A percentile compares a stretch with the other conserved stretches of the same genome.
Conservation (phyloP, 2,797 vertebrate species). For the Pteronotus mesoamericanus region DNA sequence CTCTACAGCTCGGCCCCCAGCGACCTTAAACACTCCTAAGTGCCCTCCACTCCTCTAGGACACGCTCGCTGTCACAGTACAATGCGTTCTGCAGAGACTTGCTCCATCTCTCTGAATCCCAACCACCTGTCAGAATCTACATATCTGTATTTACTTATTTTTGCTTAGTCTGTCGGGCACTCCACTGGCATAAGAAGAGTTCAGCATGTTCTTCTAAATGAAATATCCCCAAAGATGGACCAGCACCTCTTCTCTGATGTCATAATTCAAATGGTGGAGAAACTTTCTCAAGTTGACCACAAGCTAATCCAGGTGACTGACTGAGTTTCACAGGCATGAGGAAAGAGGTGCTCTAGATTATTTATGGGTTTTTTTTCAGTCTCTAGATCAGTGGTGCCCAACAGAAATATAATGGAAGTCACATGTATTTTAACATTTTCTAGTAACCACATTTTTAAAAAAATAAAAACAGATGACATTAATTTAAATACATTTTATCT, state of each 20-base stretch:
- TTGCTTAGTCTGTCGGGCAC: neutral
- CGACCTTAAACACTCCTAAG: neutral
- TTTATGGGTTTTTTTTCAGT: neutral
- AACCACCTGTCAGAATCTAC: neutral
- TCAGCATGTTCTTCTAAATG: neutral
- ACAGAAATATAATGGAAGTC: neutral
- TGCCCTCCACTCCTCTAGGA: neutral
- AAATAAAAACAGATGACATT: neutral
- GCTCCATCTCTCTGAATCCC: neutral
- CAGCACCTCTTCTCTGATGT: neutral
- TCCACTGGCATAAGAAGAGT: neutral
- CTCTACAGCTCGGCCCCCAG: neutral
- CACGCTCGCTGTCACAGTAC: neutral
- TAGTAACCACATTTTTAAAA: neutral
- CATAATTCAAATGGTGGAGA: neutral
- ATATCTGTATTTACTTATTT: neutral
- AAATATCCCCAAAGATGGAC: neutral
- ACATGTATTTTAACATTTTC: neutral
- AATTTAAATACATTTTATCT: neutral
- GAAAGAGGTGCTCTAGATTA: neutral
- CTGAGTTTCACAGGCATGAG: neutral
- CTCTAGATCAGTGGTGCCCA: neutral
- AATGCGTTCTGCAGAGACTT: neutral
- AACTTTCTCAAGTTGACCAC: neutral
- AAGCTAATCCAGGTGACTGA: neutral